phyloP scores from a whole-genome alignment of 1,140 invertebrate species.

The Latrodectus geometricus region DNA sequence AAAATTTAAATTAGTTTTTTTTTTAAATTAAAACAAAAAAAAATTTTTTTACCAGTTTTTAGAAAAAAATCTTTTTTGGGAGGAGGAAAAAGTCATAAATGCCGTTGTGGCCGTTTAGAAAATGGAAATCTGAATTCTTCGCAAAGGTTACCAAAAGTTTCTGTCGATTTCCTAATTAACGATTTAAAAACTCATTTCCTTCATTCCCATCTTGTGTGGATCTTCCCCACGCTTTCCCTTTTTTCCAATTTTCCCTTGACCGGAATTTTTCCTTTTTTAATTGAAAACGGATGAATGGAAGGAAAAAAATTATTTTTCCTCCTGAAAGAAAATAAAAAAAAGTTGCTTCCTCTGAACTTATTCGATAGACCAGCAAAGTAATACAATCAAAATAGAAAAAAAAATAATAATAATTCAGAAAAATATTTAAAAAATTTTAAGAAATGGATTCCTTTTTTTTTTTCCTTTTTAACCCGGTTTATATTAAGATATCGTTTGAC shows the following conservation, averaged over 20 bases:
- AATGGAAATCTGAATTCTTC: slow-evolving; percentile 3
- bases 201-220: neutral
- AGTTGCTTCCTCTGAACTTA: too few relatives aligned
- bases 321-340: too few relatives aligned
- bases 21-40: neutral
- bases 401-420: too few relatives aligned
- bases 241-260: slow-evolving; percentile 24
- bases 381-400: too few relatives aligned
- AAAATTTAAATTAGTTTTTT: neutral
- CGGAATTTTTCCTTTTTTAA: slow-evolving; percentile 44
- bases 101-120: neutral
- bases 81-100: neutral
- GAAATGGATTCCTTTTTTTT: too few relatives aligned
- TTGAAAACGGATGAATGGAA: slow-evolving; percentile 49
- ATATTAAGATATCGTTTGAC: too few relatives aligned
- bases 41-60: neutral
- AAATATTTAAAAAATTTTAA: too few relatives aligned
- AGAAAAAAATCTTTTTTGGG: neutral
- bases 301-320: neutral
- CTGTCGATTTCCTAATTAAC: slow-evolving; percentile 60
- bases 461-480: too few relatives aligned
- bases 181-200: slow-evolving; percentile 59
- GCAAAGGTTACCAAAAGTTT: neutral
- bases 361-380: too few relatives aligned
- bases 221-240: neutral